These are phyloP conservation scores for Fragum fragum DNA, from an alignment of 2,888 invertebrate species.

Conservation along the genomic window DNA sequence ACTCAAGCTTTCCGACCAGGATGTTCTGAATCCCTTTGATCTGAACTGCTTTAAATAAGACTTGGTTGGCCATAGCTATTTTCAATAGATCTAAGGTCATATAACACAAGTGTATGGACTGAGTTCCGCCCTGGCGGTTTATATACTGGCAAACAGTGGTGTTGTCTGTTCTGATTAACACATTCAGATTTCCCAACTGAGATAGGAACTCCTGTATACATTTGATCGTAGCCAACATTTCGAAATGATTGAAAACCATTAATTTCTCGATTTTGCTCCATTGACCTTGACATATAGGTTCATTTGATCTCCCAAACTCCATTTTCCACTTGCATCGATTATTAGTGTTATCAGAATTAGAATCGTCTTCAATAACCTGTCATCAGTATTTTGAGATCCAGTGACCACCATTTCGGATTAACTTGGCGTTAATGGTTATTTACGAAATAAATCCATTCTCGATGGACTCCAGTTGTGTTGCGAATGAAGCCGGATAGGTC, in stretches of 20 bases:
- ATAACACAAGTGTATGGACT: constrained; percentile 34
- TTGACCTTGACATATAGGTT: constrained; percentile 38
- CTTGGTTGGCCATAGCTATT: constrained; percentile 40
- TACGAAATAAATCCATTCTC: constrained; percentile 20
- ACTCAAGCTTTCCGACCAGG: constrained; percentile 52
- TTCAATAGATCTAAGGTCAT: constrained; percentile 49
- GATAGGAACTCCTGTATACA: constrained; percentile 31
- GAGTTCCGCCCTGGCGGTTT: constrained; percentile 45
- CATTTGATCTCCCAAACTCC: constrained; percentile 45
- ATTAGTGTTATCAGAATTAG: constrained; percentile 36
- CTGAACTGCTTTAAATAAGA: constrained; percentile 52
- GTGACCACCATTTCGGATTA: constrained; percentile 43
- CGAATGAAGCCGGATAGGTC: constrained; percentile 53
- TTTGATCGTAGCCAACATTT: constrained; percentile 43
- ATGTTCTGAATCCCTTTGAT: constrained; percentile 50
- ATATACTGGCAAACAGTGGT: constrained; percentile 46
- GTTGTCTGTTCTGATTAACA: constrained; percentile 49
- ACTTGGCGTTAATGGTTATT: constrained; percentile 16
- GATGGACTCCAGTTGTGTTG: constrained; percentile 41
- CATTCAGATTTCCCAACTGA: constrained; percentile 31
- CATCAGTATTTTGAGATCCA: constrained; percentile 36
- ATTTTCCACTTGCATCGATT: constrained; percentile 50
- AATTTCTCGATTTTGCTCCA: constrained; percentile 35
- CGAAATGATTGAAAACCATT: constrained; percentile 47
- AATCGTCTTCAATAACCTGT: constrained; percentile 27